Conservation (phyloP, 2,797 vertebrate genomes). For the Chanos chanos region DNA sequence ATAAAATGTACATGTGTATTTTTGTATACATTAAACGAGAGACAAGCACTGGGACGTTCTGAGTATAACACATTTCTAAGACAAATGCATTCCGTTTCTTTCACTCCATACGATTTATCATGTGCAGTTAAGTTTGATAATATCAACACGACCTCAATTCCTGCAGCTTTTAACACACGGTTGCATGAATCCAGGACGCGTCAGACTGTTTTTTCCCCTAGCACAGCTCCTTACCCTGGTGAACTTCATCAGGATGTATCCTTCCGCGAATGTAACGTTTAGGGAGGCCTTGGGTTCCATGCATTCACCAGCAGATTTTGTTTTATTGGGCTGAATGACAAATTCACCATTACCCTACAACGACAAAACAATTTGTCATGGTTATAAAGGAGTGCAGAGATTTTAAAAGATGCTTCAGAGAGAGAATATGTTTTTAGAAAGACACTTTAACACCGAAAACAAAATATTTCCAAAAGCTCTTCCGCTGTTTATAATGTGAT, state of each 20-base stretch:
- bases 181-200: too few relatives aligned
- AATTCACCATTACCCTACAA: slow-evolving; percentile 52
- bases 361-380: neutral
- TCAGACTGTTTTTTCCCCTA: too few relatives aligned
- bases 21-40: too few relatives aligned
- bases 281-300: neutral
- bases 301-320: neutral
- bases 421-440: neutral
- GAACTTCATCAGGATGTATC: slow-evolving; percentile 56
- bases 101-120: too few relatives aligned
- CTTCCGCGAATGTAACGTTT: slow-evolving; percentile 42
- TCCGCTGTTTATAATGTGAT: neutral
- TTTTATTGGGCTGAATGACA: slow-evolving; percentile 49
- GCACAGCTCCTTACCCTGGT: slow-evolving; percentile 62
- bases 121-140: too few relatives aligned
- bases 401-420: neutral
- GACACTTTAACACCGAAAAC: neutral
- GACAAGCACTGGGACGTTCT: too few relatives aligned
- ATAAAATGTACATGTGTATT: neutral
- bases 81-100: too few relatives aligned
- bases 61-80: too few relatives aligned
- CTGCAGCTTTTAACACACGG: too few relatives aligned
- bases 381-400: slow-evolving; percentile 1
- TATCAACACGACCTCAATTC: too few relatives aligned
- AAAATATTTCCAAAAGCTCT: neutral